phyloP scores from a whole-genome alignment of 2,888 invertebrate genomes.

The Caenorhabditis sp. region DNA sequence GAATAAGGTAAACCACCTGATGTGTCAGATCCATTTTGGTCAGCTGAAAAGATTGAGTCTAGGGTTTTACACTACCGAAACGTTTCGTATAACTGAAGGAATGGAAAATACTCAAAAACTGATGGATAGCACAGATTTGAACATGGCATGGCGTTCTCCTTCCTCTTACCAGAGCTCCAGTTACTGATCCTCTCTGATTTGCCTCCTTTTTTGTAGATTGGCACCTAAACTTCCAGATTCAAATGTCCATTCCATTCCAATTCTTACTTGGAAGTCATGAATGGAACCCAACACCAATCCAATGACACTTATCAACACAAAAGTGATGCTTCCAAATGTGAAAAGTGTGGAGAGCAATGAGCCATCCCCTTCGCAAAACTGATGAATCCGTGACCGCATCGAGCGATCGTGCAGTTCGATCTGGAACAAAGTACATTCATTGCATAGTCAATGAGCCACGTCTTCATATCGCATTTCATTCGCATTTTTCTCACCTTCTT shows the following conservation, averaged over 20 bases:
- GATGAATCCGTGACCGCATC: conserved; percentile 70
- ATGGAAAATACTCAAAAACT: neutral
- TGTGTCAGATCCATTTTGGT: conserved; percentile 47
- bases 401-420: conserved; percentile 71
- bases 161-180: conserved; percentile 55
- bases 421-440: conserved; percentile 21
- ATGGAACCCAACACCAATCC: conserved; percentile 80
- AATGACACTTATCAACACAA: conserved; percentile 79
- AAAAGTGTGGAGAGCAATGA: conserved; percentile 76
- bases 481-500: conserved; percentile 71
- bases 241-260: neutral
- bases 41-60: conserved; percentile 55
- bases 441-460: conserved; percentile 13
- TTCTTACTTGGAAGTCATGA: conserved; percentile 77
- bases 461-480: conserved; percentile 32
- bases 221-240: conserved; percentile 58
- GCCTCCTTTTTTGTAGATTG: conserved; percentile 70
- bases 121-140: neutral
- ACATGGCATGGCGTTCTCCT: too few species aligned
- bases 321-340: conserved; percentile 77
- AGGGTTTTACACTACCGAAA: conserved; percentile 28
- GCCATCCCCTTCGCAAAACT: conserved; percentile 79
- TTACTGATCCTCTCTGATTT: conserved; percentile 62
- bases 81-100: too few species aligned
- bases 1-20: conserved; percentile 57